Evolutionary conservation across 1,140 invertebrate species (phyloP), one percentile per base, ranked within the genome.

Genomic region (Zaprionus taronus): DNA sequence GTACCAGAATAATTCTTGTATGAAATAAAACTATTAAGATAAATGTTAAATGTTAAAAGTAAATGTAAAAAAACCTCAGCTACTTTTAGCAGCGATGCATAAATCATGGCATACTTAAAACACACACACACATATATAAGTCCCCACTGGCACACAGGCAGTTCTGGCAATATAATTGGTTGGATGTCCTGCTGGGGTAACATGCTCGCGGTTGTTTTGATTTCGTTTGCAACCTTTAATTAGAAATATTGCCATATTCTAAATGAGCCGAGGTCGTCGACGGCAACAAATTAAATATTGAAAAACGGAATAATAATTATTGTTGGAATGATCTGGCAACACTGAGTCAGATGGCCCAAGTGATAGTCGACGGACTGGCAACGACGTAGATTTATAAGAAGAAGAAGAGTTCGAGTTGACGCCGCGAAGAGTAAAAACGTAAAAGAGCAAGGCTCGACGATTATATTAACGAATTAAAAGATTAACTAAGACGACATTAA

Each of bases 151-250:
- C 49, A 57, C 38, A 56, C 22, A 57, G 2, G n/a, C 60, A 60
- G 26, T 56, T 28, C 15, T 56, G 47, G 47, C 47, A 2, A 56
- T 31, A 56, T 34, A 69, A 65, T 71, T 74, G 67, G 60, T 72
- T 60, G 64, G 36, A 57, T 80, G 73, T 80, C 77, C 77, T 65
- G 83, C 64, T 77, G 80, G 41, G 77, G 77, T 61, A 72, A 71
- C 67, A 34, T 67, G 66, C 77, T 63, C 73, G 84, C 84, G 84
- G 84, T 89, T 83, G 83, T 89, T 87, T 87, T 89, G 84, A 89
- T 89, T 89, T 81, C 87, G 83, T 87, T 87, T 87, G 74, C 78
- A 83, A 89, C 83, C 84, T 83, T 87, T 89, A 87, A 89, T 87
- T 87, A 87, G 84, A 87, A 89, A 87, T 87, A 81, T 83, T 89